phyloP scores from a whole-genome alignment of 2,113 vertebrate species.

The Syrmaticus mikado region DNA sequence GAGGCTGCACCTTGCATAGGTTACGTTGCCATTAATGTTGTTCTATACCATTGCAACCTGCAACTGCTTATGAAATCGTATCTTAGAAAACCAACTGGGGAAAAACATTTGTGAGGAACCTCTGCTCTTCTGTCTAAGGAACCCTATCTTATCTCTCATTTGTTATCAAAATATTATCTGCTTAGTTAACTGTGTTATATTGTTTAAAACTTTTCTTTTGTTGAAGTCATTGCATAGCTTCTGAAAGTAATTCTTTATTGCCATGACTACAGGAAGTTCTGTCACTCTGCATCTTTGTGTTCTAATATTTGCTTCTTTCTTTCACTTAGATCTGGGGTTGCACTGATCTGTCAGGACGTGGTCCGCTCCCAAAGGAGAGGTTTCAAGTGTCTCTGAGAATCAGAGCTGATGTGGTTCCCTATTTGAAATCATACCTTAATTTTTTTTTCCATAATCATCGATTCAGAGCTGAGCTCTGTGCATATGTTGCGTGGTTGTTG shows the following conservation, averaged over 20 bases:
- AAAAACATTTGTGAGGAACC: background rate
- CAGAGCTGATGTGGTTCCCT: background rate
- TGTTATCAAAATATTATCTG: background rate
- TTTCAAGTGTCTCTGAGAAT: background rate
- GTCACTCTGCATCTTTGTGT: background rate
- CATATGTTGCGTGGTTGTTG: too few species aligned
- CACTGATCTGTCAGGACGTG: background rate
- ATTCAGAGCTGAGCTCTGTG: background rate
- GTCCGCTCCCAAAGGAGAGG: background rate
- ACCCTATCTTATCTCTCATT: background rate
- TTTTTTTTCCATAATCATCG: background rate
- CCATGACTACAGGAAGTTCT: background rate
- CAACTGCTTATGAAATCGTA: background rate
- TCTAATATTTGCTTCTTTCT: background rate
- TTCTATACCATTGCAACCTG: background rate
- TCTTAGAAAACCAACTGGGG: background rate
- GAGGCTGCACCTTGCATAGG: background rate
- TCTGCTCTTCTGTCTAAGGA: background rate
- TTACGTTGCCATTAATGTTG: background rate
- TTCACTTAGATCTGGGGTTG: background rate
- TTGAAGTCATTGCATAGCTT: background rate
- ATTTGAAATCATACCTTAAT: background rate
- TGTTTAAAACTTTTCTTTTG: background rate
- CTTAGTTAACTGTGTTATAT: background rate
- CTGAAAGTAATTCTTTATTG: background rate